A percentile compares a stretch with the other conserved stretches of the same genome.
These are phyloP conservation scores for Emydoidea blandingii DNA, from an alignment of 2,797 vertebrate species.

Conservation along the genomic window DNA sequence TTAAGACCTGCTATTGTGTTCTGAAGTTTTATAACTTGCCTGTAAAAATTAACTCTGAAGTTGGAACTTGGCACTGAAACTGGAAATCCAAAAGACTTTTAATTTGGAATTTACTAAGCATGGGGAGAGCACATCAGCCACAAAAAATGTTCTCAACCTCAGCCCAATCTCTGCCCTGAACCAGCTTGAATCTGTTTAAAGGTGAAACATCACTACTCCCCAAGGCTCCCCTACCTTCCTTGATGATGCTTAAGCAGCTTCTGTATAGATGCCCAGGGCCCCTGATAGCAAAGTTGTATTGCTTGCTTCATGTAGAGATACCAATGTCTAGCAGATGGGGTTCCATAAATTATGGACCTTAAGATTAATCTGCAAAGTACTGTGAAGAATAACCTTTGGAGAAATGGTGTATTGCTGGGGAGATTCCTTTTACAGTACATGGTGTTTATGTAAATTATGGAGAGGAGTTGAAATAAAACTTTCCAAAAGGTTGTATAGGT, in stretches of 20 bases:
- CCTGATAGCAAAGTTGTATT: background rate
- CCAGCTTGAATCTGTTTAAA: background rate
- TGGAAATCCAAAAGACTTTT: background rate
- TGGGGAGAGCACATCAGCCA: background rate
- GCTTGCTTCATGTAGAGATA: fast-evolving
- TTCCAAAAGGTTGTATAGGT: background rate
- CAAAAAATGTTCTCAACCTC: background rate
- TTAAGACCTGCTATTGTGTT: background rate
- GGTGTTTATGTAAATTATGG: background rate
- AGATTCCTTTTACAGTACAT: background rate
- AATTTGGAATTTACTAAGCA: background rate
- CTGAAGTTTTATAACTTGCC: background rate
- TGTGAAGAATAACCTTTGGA: background rate
- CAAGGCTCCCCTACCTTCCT: background rate
- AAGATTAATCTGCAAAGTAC: fast-evolving
- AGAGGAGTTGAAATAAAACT: background rate
- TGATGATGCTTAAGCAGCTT: background rate
- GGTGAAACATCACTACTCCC: background rate
- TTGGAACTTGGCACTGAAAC: background rate
- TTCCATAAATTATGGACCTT: background rate
- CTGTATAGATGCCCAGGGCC: background rate
- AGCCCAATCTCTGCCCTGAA: background rate
- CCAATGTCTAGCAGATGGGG: fast-evolving
- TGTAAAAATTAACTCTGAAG: background rate
- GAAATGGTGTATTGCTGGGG: fast-evolving